Evolutionary conservation across 2,113 vertebrate genomes (phyloP).

Genomic region (Eupsittula cactorum): DNA sequence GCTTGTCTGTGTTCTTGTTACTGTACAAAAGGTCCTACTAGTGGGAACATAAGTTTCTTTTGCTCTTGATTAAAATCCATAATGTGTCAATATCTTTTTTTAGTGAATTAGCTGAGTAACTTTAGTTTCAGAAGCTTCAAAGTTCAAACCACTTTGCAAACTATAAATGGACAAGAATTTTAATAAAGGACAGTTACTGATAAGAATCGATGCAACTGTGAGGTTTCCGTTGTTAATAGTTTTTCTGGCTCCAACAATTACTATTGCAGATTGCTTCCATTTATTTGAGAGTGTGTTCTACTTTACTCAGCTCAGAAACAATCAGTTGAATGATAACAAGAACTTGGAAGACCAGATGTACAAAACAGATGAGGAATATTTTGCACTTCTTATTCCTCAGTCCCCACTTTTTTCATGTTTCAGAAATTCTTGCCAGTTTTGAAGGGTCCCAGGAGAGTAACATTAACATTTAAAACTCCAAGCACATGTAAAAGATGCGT

Average conservation of each 20-base stretch:
- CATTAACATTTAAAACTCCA: neutral
- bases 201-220: neutral
- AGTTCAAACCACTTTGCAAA: neutral
- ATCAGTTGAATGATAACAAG: neutral
- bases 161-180: neutral
- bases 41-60: neutral
- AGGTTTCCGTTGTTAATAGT: neutral
- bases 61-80: neutral
- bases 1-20: neutral
- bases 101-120: neutral
- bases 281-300: neutral
- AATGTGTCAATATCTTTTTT: neutral
- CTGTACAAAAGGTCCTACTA: neutral
- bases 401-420: neutral
- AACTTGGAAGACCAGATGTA: neutral
- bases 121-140: neutral
- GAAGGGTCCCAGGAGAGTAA: neutral
- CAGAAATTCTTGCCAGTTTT: neutral
- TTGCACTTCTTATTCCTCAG: neutral
- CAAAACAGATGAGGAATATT: neutral
- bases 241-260: neutral
- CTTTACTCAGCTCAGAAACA: neutral
- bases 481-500: neutral
- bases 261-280: neutral
- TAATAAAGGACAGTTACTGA: neutral